phyloP scores from a whole-genome alignment of 2,113 vertebrate species.

The Mus musculus region GRCm39 chr6:98317001-98317500 shows the following conservation, averaged over 20 bases:
- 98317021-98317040: too few species aligned
- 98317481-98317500: neutral
- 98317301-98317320: neutral
- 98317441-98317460: neutral
- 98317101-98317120: too few species aligned
- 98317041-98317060: too few species aligned
- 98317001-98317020: neutral
- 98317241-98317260: neutral
- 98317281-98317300: neutral
- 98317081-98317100: neutral
- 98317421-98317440: neutral
- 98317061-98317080: too few species aligned
- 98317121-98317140: too few species aligned
- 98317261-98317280: neutral
- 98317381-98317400: neutral
- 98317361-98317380: neutral
- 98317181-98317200: neutral
- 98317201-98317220: neutral
- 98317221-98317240: neutral
- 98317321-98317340: neutral
- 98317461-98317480: neutral
- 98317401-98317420: neutral
- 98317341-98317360: neutral
- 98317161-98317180: neutral
- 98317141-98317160: neutral